These are phyloP conservation scores for Rhipidura dahli DNA, from an alignment of 2,113 vertebrate species.

Conservation along the genomic window DNA sequence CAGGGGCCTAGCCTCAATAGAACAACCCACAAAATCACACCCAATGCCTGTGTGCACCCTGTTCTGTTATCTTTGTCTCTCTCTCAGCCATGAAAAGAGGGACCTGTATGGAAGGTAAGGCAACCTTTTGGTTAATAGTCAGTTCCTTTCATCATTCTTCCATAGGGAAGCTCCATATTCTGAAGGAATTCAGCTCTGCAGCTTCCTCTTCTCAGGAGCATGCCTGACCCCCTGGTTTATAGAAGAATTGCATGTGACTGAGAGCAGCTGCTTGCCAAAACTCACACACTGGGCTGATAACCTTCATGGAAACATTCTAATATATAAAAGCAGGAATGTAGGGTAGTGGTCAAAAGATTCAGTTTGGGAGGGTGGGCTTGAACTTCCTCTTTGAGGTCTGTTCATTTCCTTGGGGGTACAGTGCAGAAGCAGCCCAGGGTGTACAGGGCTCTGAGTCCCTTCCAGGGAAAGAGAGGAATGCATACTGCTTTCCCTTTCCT, in stretches of 20 bases:
- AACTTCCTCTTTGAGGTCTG: background rate
- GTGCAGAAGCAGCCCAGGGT: background rate
- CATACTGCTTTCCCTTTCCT: background rate
- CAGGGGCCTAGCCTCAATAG: fast-evolving
- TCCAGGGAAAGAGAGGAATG: background rate
- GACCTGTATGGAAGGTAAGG: background rate
- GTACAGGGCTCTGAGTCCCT: background rate
- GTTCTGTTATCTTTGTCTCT: background rate
- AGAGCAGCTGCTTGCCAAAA: background rate
- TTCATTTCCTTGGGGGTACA: background rate
- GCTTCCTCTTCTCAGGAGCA: background rate
- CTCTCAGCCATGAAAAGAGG: background rate
- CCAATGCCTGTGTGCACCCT: background rate
- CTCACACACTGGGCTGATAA: background rate
- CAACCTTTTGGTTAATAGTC: background rate
- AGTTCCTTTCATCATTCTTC: background rate
- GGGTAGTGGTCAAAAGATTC: background rate
- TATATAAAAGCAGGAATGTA: background rate
- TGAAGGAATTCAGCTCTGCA: background rate
- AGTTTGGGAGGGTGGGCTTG: background rate
- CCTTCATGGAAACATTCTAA: background rate
- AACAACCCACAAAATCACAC: background rate
- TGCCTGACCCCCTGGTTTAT: background rate
- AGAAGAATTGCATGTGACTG: background rate
- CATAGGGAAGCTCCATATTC: background rate